phyloP scores from a whole-genome alignment of 2,797 vertebrate genomes.

The Diglossa cyanea region DNA sequence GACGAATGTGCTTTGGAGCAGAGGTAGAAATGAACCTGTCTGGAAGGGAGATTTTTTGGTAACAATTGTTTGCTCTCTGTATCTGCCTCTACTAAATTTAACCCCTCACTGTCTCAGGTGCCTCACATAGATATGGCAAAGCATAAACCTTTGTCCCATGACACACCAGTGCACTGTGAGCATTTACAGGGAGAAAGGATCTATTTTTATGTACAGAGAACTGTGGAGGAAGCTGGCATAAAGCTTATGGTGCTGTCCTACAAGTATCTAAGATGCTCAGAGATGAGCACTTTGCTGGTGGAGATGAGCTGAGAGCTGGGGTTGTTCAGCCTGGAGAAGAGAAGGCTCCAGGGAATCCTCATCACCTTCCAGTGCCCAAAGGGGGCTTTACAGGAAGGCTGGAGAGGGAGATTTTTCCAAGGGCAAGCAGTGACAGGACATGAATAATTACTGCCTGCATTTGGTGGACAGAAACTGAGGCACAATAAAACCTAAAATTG shows the following conservation, averaged over 20 bases:
- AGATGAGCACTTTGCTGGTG: neutral
- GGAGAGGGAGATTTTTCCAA: neutral
- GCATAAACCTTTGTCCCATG: neutral
- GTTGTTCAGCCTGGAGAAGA: neutral
- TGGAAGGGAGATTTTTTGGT: neutral
- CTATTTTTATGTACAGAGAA: neutral
- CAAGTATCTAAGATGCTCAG: neutral
- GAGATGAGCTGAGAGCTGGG: neutral
- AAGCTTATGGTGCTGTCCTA: neutral
- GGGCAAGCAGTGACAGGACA: neutral
- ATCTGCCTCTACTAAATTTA: neutral
- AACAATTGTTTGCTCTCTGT: neutral
- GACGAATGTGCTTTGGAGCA: neutral
- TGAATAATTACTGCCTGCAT: neutral
- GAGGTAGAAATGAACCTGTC: neutral
- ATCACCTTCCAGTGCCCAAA: neutral
- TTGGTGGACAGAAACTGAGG: neutral
- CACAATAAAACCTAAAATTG: neutral
- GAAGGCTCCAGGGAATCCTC: neutral
- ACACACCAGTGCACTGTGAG: rapidly evolving
- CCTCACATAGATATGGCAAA: neutral
- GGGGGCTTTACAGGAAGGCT: too few relatives aligned
- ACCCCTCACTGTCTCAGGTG: neutral
- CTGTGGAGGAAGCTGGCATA: neutral
- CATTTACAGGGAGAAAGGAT: neutral